Evolutionary conservation across 1,140 invertebrate genomes (phyloP).

Genomic region (Caenorhabditis tropicalis): DNA sequence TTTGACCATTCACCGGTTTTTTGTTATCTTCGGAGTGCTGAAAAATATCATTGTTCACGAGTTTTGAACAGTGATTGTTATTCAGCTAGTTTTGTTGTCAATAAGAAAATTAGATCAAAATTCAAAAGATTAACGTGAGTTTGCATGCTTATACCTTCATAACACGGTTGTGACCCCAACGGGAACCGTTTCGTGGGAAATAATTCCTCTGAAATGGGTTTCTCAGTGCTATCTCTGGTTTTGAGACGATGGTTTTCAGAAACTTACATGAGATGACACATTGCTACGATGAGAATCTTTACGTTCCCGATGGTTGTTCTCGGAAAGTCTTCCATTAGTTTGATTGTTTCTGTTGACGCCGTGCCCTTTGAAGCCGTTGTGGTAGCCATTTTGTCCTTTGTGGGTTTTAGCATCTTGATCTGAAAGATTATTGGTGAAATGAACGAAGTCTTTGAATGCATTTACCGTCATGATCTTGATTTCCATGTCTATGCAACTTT

Average conservation of each 20-base stretch:
- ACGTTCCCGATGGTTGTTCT: background rate
- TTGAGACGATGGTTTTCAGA: background rate
- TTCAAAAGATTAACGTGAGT: background rate
- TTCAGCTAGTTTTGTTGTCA: no score
- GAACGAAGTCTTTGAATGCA: no score
- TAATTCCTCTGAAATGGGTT: background rate
- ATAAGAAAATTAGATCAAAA: no score
- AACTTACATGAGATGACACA: conserved; percentile 20
- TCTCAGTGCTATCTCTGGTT: no score
- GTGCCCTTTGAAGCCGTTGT: background rate
- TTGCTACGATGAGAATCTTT: conserved; percentile 11
- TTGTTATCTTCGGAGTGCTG: background rate
- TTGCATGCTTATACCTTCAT: background rate
- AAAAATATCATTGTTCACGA: background rate
- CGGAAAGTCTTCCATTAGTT: background rate
- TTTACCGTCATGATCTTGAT: background rate
- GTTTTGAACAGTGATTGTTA: no score
- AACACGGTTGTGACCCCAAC: background rate
- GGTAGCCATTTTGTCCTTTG: background rate
- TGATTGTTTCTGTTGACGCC: background rate
- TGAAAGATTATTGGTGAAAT: background rate
- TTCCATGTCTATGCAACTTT: background rate
- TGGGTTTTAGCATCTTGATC: background rate
- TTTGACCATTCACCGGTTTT: background rate
- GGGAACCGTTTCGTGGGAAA: background rate